Percentiles rank a stretch among this genome's conserved stretches.
Evolutionary conservation across 2,888 invertebrate genomes (phyloP).

Genomic region (Metacarcinus magister): DNA sequence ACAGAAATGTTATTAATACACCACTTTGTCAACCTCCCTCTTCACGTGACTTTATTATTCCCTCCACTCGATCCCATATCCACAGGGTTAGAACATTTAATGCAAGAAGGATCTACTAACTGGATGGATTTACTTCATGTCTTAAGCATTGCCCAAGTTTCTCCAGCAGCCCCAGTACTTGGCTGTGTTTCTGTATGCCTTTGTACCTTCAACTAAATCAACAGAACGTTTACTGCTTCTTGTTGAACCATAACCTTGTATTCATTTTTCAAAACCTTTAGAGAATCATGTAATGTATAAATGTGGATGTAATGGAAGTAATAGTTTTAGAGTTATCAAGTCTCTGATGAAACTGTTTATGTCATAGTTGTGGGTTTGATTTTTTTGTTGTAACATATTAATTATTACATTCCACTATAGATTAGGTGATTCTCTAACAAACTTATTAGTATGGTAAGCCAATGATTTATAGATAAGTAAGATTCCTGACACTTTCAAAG

Average conservation of each 20-base stretch:
- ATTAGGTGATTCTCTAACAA: constrained; percentile 23
- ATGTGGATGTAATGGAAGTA: not conserved
- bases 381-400: not conserved
- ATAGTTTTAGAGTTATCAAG: not conserved
- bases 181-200: constrained; percentile 23
- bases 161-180: not conserved
- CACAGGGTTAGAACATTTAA: not conserved
- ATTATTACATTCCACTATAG: not conserved
- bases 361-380: not conserved
- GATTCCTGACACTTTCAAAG: not conserved
- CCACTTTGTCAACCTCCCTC: not conserved
- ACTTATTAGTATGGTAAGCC: constrained; percentile 2
- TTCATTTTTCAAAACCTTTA: not conserved
- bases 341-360: not conserved
- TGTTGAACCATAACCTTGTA: constrained; percentile 37
- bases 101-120: constrained; percentile 19
- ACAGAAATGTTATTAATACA: not conserved
- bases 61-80: not conserved
- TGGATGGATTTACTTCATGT: constrained; percentile 21
- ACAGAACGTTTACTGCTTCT: constrained; percentile 12
- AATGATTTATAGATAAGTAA: not conserved
- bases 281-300: not conserved
- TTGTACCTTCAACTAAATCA: not conserved
- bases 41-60: not conserved
- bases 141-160: not conserved